These are phyloP conservation scores for Chloropsis cyanopogon DNA, from an alignment of 2,113 vertebrate genomes.

Conservation along the genomic window DNA sequence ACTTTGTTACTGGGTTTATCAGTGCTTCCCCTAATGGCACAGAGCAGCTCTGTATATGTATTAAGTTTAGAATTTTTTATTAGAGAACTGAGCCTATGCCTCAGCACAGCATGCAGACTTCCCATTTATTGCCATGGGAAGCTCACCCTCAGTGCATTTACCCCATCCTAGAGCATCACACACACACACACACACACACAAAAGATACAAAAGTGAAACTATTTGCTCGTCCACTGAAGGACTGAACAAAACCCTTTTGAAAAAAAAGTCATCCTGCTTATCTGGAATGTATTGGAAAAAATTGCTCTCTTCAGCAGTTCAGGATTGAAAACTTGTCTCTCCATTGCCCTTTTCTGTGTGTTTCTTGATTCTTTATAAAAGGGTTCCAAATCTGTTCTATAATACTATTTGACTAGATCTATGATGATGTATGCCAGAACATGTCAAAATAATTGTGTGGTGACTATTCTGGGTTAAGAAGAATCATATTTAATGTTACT, in stretches of 20 bases:
- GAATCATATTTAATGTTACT: slow-evolving; percentile 79
- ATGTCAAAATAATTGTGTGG: slow-evolving; percentile 78
- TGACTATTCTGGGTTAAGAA: slow-evolving; percentile 73
- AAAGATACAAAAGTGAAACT: background rate
- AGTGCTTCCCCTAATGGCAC: background rate
- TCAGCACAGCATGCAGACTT: background rate
- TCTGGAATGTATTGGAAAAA: background rate
- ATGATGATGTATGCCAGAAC: slow-evolving; percentile 69
- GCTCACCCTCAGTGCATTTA: background rate
- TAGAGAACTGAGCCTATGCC: background rate
- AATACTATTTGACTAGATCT: slow-evolving; percentile 63
- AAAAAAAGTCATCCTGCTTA: background rate
- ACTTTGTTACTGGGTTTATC: background rate
- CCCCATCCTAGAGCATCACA: background rate
- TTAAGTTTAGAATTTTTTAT: background rate
- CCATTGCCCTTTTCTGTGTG: slow-evolving; percentile 13
- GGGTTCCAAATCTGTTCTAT: slow-evolving; percentile 47
- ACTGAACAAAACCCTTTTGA: background rate
- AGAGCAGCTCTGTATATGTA: background rate
- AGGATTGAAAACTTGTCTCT: slow-evolving; percentile 29
- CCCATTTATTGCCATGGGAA: background rate
- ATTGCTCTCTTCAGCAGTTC: background rate
- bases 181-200: background rate
- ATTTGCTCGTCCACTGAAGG: background rate
- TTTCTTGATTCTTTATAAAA: slow-evolving; percentile 54